phyloP scores from a whole-genome alignment of 1,140 invertebrate species.

The Littorina saxatilis region DNA sequence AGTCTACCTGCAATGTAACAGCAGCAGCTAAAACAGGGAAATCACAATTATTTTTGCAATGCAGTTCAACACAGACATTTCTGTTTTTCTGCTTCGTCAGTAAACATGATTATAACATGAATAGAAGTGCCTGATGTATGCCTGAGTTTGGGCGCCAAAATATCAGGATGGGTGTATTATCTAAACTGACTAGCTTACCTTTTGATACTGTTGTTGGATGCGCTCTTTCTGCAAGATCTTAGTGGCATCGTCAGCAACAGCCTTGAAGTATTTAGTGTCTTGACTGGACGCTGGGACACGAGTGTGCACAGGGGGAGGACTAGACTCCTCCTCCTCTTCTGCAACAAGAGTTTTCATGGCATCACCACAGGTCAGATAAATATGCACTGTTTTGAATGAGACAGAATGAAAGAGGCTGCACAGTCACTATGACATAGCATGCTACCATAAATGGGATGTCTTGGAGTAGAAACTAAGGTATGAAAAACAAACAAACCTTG shows the following conservation, averaged over 20 bases:
- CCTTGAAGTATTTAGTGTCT: conserved; percentile 81
- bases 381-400: too few relatives aligned
- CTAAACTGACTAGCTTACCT: conserved; percentile 59
- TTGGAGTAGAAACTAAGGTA: too few relatives aligned
- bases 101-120: background rate
- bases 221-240: conserved; percentile 82
- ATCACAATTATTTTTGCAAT: background rate
- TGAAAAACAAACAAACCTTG: too few relatives aligned
- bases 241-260: conserved; percentile 81
- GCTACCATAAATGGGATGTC: too few relatives aligned
- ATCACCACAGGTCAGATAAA: too few relatives aligned
- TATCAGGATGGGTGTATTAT: too few relatives aligned
- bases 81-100: too few relatives aligned
- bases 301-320: conserved; percentile 37
- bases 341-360: too few relatives aligned
- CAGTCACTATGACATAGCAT: too few relatives aligned
- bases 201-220: conserved; percentile 79
- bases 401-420: too few relatives aligned
- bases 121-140: background rate
- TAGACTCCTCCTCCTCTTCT: conserved; percentile 21
- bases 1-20: too few relatives aligned
- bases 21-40: background rate
- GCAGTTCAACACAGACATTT: background rate
- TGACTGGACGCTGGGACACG: conserved; percentile 50
- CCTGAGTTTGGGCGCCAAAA: too few relatives aligned